Percentiles rank a stretch among this genome's conserved stretches.
Conservation (phyloP, 2,888 invertebrate genomes). For the Linnaemya tessellans region DNA sequence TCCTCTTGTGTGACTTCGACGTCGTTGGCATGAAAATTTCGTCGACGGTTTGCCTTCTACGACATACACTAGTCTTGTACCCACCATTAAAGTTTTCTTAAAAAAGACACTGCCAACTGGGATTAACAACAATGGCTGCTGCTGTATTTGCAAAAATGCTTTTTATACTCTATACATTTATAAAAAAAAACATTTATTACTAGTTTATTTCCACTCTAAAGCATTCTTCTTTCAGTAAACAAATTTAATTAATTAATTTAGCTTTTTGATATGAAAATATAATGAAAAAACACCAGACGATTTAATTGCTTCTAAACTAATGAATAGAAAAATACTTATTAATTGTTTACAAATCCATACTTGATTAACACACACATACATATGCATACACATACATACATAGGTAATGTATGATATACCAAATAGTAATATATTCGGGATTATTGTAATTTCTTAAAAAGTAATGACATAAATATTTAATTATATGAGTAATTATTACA, state of each 20-base stretch:
- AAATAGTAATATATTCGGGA: background rate
- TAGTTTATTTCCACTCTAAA: background rate
- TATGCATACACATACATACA: background rate
- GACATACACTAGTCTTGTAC: too few relatives aligned
- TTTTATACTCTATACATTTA: background rate
- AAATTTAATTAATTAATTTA: background rate
- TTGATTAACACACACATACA: background rate
- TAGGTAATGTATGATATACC: background rate
- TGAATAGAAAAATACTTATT: background rate
- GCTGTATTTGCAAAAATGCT: background rate
- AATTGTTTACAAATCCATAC: background rate
- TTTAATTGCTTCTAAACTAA: background rate
- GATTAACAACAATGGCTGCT: background rate
- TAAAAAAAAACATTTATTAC: background rate
- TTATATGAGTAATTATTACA: slow-evolving; percentile 15
- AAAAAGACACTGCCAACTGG: too few relatives aligned
- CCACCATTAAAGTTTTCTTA: too few relatives aligned
- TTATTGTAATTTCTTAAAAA: background rate
- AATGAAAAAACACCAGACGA: background rate
- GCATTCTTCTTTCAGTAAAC: background rate
- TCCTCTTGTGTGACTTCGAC: too few relatives aligned
- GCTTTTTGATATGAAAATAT: background rate
- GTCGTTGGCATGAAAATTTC: too few relatives aligned
- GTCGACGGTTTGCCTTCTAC: too few relatives aligned
- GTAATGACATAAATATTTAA: slow-evolving; percentile 27